A percentile compares a stretch with the other conserved stretches of the same genome.
phyloP scores from a whole-genome alignment of 2,888 invertebrate genomes.

The Sylvicola cinctus region DNA sequence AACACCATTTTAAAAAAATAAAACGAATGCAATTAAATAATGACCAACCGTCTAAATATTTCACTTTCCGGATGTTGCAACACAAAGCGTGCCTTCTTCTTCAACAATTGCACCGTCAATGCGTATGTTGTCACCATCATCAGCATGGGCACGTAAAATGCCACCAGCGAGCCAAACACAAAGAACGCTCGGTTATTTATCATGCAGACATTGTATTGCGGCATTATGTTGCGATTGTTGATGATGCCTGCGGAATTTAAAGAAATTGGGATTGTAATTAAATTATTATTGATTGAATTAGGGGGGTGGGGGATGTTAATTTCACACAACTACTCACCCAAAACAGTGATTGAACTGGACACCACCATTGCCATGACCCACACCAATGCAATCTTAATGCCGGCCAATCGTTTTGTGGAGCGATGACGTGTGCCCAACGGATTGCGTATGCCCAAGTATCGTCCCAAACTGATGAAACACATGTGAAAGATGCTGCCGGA shows the following conservation, averaged over 20 bases:
- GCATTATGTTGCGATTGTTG: constrained; percentile 62
- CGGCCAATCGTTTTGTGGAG: constrained; percentile 61
- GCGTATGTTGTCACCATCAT: constrained; percentile 88
- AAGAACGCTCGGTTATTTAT: constrained; percentile 73
- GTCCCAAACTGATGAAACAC: constrained; percentile 70
- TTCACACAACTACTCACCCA: no score
- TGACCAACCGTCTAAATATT: constrained; percentile 28
- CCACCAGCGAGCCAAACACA: constrained; percentile 78
- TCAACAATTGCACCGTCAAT: constrained; percentile 68
- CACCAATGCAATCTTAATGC: constrained; percentile 75
- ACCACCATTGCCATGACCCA: constrained; percentile 83
- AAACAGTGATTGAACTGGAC: constrained; percentile 64
- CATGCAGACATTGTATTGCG: constrained; percentile 49
- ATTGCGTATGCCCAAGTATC: constrained; percentile 75
- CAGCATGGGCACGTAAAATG: constrained; percentile 89
- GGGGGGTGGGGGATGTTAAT: no score
- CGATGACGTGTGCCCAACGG: constrained; percentile 72
- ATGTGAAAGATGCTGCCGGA: constrained; percentile 92
- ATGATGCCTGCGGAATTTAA: constrained; percentile 37
- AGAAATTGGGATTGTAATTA: no score
- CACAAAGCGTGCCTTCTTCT: constrained; percentile 55
- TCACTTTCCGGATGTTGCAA: constrained; percentile 41
- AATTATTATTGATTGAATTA: no score
- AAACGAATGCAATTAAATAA: no score
- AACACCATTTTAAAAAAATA: no score